These are phyloP conservation scores for Junonia oenone DNA, from an alignment of 2,888 invertebrate genomes.

Conservation along the genomic window DNA sequence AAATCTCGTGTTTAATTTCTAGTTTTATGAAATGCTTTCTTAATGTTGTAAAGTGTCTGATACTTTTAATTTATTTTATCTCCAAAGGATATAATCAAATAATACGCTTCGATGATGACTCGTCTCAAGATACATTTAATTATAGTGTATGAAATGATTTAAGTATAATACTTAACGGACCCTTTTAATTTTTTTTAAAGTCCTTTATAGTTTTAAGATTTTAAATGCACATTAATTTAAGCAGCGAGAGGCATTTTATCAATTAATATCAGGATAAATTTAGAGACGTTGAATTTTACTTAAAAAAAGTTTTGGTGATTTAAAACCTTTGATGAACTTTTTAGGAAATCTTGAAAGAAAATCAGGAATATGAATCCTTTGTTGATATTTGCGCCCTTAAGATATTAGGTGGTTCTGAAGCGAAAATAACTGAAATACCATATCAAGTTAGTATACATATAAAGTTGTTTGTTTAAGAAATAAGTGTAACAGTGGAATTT, in stretches of 20 bases:
- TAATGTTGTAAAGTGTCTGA: background rate
- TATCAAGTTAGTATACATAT: conserved; percentile 30
- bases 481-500: too few relatives aligned
- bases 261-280: background rate
- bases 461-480: too few relatives aligned
- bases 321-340: too few relatives aligned
- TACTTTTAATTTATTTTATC: too few relatives aligned
- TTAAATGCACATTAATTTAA: background rate
- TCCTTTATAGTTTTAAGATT: background rate
- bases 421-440: conserved; percentile 28
- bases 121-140: conserved; percentile 5
- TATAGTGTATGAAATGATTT: conserved; percentile 10
- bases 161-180: too few relatives aligned
- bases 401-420: conserved; percentile 31
- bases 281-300: background rate
- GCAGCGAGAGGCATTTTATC: background rate
- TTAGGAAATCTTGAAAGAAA: conserved; percentile 32
- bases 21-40: background rate
- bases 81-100: background rate
- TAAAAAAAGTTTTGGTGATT: background rate
- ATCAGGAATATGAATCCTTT: conserved; percentile 18
- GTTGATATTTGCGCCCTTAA: conserved; percentile 30
- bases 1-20: too few relatives aligned
- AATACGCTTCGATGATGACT: conserved; percentile 1
- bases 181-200: too few relatives aligned